These are phyloP conservation scores for Echiichthys vipera DNA, from an alignment of 2,797 vertebrate species.

Conservation along the genomic window DNA sequence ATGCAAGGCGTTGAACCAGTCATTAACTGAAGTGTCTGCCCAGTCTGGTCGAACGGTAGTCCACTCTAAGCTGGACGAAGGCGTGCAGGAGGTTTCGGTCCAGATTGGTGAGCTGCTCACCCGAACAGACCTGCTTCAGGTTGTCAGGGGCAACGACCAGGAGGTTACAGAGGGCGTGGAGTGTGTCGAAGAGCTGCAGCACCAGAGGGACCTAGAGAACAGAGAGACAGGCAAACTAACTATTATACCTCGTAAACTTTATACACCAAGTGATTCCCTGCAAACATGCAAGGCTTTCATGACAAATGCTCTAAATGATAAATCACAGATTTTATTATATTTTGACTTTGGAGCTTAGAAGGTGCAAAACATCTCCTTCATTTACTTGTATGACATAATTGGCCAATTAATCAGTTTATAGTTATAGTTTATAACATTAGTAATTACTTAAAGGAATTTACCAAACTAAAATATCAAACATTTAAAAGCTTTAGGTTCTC, in stretches of 20 bases:
- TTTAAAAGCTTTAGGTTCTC: neutral
- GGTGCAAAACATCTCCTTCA: neutral
- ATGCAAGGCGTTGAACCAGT: slow-evolving; percentile 45
- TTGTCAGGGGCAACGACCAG: slow-evolving; percentile 99
- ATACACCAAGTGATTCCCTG: neutral
- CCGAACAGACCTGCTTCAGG: slow-evolving; percentile 98
- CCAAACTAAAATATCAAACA: slow-evolving; percentile 6
- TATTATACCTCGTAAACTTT: neutral
- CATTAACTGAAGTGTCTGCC: slow-evolving; percentile 98
- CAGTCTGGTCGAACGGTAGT: slow-evolving; percentile 96
- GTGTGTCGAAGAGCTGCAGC: slow-evolving; percentile 97
- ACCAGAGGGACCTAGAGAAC: slow-evolving; percentile 92
- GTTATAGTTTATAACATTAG: too few relatives aligned
- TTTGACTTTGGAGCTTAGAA: too few relatives aligned
- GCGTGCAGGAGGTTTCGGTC: slow-evolving; percentile 98
- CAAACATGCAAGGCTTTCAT: neutral
- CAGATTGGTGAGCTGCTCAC: slow-evolving; percentile 98
- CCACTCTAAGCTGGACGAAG: slow-evolving; percentile 97
- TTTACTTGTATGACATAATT: neutral
- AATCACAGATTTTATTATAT: neutral
- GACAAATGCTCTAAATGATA: neutral
- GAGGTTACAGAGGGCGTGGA: slow-evolving; percentile 99
- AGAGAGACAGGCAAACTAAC: slow-evolving; percentile 8
- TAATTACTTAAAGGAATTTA: neutral
- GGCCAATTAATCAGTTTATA: neutral